A percentile compares a stretch with the other conserved stretches of the same genome.
Evolutionary conservation across 2,113 vertebrate genomes (phyloP).

Genomic region (Meleagris gallopavo): DNA sequence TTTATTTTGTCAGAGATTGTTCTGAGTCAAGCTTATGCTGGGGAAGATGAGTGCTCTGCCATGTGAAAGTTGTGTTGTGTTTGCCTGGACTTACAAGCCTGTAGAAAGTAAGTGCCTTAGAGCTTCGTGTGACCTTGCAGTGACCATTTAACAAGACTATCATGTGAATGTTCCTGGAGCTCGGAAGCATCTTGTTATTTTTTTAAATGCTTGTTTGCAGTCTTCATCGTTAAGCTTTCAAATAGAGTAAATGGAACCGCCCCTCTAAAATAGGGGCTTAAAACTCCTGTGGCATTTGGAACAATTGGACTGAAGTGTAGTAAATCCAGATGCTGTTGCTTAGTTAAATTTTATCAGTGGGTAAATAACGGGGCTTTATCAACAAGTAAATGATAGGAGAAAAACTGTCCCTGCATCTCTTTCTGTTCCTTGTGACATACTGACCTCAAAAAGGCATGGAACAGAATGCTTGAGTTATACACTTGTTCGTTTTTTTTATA

Average conservation of each 20-base stretch:
- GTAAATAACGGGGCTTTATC: too few relatives aligned
- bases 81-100: not conserved
- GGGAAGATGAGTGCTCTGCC: fast-evolving
- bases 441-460: not conserved
- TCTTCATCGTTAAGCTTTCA: not conserved
- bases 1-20: not conserved
- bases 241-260: not conserved
- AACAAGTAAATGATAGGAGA: not conserved
- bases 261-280: not conserved
- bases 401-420: not conserved
- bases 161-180: not conserved
- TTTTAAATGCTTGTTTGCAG: not conserved
- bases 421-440: not conserved
- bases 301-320: not conserved
- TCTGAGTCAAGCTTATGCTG: not conserved
- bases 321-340: not conserved
- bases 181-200: not conserved
- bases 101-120: not conserved
- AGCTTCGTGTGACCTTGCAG: not conserved
- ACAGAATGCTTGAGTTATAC: not conserved
- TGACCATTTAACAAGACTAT: not conserved
- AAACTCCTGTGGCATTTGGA: not conserved
- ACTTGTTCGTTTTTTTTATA: not conserved
- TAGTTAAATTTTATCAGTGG: not conserved
- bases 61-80: not conserved